Conservation (phyloP, 2,797 vertebrate genomes). For the Cottoperca gobio region DNA sequence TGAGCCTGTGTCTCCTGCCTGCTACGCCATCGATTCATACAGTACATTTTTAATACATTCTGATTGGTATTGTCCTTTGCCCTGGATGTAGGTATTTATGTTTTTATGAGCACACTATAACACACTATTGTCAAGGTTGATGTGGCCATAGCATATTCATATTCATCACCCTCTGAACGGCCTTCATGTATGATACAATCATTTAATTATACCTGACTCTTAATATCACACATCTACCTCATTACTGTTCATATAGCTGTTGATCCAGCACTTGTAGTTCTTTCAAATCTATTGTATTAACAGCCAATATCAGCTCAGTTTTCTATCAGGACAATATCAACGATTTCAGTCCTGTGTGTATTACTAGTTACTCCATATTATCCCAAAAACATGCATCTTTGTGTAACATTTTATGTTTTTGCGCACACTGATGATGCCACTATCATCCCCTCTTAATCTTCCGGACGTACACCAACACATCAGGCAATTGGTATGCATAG, state of each 20-base stretch:
- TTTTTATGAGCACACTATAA: conserved; percentile 1
- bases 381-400: no score
- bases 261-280: not conserved
- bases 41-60: not conserved
- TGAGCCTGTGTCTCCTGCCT: not conserved
- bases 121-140: not conserved
- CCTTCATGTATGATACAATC: not conserved
- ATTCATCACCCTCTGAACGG: not conserved
- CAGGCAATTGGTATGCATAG: no score
- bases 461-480: no score
- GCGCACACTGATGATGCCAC: no score
- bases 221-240: not conserved
- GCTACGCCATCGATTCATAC: not conserved
- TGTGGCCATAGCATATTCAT: no score
- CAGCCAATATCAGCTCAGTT: not conserved
- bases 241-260: not conserved
- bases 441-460: no score
- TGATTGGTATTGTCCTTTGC: not conserved
- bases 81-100: not conserved
- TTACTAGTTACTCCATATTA: no score
- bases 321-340: not conserved
- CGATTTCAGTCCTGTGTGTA: not conserved
- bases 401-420: no score
- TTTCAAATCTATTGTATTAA: not conserved
- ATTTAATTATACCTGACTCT: not conserved